phyloP scores from a whole-genome alignment of 2,888 invertebrate species.

The Chaitophorus viminalis region DNA sequence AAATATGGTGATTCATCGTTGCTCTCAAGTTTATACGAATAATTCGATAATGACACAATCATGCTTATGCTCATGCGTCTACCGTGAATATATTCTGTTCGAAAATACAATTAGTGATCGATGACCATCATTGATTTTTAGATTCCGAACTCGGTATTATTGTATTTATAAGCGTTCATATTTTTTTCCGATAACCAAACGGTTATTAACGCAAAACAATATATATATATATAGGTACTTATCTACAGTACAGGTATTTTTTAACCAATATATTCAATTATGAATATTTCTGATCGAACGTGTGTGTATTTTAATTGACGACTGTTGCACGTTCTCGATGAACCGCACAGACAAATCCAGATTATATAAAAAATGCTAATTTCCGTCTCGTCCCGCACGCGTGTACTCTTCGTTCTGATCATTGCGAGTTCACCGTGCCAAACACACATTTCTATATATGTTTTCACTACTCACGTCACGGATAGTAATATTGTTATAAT shows the following conservation, averaged over 20 bases:
- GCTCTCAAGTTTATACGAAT: neutral
- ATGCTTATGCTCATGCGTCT: neutral
- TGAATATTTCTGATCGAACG: no score
- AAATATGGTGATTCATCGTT: neutral
- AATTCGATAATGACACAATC: neutral
- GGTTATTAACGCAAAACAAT: no score
- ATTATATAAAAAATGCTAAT: neutral
- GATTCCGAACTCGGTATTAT: neutral
- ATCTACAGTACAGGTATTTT: no score
- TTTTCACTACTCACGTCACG: neutral
- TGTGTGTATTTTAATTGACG: no score
- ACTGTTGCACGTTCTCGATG: neutral
- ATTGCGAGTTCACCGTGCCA: no score
- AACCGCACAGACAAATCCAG: neutral
- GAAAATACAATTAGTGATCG: no score
- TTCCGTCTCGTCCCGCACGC: neutral
- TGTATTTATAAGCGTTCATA: neutral
- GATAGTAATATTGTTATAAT: neutral
- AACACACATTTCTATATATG: no score
- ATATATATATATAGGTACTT: neutral
- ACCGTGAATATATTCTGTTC: neutral
- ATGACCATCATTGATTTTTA: neutral
- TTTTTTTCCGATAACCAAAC: no score
- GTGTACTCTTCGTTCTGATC: neutral
- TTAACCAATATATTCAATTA: no score